Conservation (phyloP, 2,888 invertebrate genomes). For the Ypsolopha sequella region DNA sequence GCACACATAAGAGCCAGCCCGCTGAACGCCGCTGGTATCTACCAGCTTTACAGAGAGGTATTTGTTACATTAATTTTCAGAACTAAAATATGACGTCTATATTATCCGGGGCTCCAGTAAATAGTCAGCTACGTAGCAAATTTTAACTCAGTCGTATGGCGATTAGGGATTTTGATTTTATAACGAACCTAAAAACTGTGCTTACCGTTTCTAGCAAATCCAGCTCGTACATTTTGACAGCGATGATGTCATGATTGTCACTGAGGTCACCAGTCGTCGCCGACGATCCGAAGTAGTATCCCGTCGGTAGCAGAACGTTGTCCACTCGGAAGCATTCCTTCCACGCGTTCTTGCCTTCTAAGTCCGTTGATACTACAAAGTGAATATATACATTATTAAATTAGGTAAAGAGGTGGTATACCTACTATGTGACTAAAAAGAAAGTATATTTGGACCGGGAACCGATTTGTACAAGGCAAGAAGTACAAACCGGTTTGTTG, state of each 20-base stretch:
- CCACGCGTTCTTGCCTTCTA: slow-evolving; percentile 94
- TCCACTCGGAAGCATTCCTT: slow-evolving; percentile 91
- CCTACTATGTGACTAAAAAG: no score
- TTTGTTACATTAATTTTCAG: not conserved
- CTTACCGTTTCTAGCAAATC: slow-evolving; percentile 77
- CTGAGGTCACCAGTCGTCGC: slow-evolving; percentile 97
- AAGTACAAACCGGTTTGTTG: no score
- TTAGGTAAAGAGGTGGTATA: no score
- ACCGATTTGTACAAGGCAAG: no score
- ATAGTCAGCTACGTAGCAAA: no score
- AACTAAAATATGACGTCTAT: not conserved
- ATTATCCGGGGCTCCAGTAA: no score
- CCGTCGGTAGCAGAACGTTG: slow-evolving; percentile 93
- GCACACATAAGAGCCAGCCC: no score
- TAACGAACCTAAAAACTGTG: not conserved
- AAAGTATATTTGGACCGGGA: no score
- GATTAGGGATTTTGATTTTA: not conserved
- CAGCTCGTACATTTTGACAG: slow-evolving; percentile 92
- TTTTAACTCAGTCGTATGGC: not conserved
- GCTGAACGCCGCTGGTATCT: no score
- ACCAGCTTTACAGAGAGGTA: no score
- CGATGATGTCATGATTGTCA: slow-evolving; percentile 96
- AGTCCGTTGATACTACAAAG: slow-evolving; percentile 85
- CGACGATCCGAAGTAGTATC: slow-evolving; percentile 93
- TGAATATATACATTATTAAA: no score